Base-by-base conservation (phyloP, 2,113 vertebrate genomes). In the Murina feae region DNA sequence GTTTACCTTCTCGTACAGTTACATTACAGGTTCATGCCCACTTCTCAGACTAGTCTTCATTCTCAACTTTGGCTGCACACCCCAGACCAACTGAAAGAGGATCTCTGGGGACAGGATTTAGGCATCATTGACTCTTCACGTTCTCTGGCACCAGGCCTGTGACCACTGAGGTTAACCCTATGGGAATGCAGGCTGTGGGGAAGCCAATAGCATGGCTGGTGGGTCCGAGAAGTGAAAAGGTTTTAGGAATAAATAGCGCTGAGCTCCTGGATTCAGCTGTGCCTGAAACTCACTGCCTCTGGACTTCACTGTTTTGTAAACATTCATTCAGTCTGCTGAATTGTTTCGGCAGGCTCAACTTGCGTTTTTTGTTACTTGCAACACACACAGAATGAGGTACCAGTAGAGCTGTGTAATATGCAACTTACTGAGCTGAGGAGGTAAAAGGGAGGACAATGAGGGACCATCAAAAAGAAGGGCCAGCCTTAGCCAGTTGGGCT, bases 1-100 rank as follows among this genome's bases (percentile, higher is more conserved):
- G 80, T 91, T 96, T 91, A 53, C 49, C 35, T 89, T 85, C 68
- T 51, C 78, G 18, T 71, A 92, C 35, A 76, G 21, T 60, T 91
- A 30, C 55, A 69, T 79, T 87, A 90, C 35, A 58, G 66, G 74
- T 74, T 71, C 37, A 23, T 6, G 28, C 79, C 68, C 58, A 72
- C 28, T 65, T 90, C 63, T 95, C 42, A 72, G 51, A 60, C 86
- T 55, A 86, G 60, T 89, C 55, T 91, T 76, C n/a, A 58, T 32
- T 92, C 21, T 94, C 20, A 25, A 74, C 17, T 65, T 95, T 82
- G 68, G 10, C 74, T 58, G 17, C 16, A 75, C 4, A 58, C 11
- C 6, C 65, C 39, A 63, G 49, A 35, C 16, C 21, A 84, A 25
- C 63, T 78, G 63, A 89, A 65, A 84, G 9, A 58, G 42, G 32